Base-by-base conservation (phyloP, 2,888 invertebrate species). In the Calameuta idolon region DNA sequence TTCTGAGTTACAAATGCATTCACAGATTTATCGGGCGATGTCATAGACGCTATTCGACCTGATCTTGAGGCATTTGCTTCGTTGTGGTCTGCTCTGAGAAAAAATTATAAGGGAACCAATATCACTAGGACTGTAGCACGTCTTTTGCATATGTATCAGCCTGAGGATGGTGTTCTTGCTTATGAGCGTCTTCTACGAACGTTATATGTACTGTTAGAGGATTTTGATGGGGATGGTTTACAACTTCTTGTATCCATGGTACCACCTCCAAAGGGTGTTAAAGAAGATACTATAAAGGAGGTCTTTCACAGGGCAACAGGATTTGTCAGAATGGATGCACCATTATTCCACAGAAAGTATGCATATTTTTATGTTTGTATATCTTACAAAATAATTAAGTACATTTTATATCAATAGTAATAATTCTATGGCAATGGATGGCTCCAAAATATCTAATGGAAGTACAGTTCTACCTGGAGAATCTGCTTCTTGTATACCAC, bases 121-220 rank as follows among this genome's bases (percentile, higher is more conserved):
- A 83, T 87, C 15, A 83, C 86, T 9, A 86, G 82, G 77, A 85
- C 85, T 11, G 85, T 89, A 12, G 87, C 86, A 15, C 84, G 85
- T 76, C 83, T 89, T 69, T 75, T 89, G 33, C 85, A 85, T 75
- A 86, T 87, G 80, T 90, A 90, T 79, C 87, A 88, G 75, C 88
- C 89, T 1, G 85, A 90, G 69, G 87, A 88, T 76, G 89, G 89
- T 35, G 83, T 90, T 78, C 71, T 79, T 15, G 87, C 86, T 33
- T 90, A 89, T 35, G 87, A 87, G 77, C 82, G 82, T 76, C 81
- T 89, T 11, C 80, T 90, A 12, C 84, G 84, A 74, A 87, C 87
- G 11, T 80, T 89, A 23, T 81, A 83, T 34, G 76, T 83, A 35
- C 81, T 89, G 37, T 81, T 89, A 30, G 82, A 86, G 77, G 85